Evolutionary conservation across 2,797 vertebrate species (phyloP).

Genomic region (Danio tinwini): DNA sequence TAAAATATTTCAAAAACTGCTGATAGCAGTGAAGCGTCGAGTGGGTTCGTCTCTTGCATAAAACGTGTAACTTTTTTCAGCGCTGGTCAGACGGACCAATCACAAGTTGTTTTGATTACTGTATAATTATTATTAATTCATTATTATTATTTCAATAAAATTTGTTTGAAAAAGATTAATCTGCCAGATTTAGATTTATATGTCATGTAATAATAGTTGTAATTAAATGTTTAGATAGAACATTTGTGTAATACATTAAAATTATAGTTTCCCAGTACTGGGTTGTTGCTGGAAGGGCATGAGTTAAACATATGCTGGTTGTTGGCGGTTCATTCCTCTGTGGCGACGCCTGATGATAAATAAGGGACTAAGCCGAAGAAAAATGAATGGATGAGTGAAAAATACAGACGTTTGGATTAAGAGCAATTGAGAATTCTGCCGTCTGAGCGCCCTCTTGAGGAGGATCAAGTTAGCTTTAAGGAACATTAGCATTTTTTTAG

Average conservation of each 20-base stretch:
- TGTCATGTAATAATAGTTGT: not conserved
- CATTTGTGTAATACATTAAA: too few relatives aligned
- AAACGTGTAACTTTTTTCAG: not conserved
- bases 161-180: not conserved
- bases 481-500: not conserved
- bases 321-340: too few relatives aligned
- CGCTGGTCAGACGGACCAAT: not conserved
- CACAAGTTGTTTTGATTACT: not conserved
- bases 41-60: not conserved
- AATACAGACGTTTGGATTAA: not conserved
- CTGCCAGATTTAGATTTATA: not conserved
- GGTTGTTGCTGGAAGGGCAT: too few relatives aligned
- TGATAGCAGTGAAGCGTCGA: not conserved
- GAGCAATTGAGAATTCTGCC: not conserved
- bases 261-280: too few relatives aligned
- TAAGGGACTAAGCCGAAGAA: too few relatives aligned
- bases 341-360: too few relatives aligned
- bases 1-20: not conserved
- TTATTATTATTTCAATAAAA: too few relatives aligned
- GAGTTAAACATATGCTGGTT: too few relatives aligned
- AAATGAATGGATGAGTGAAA: too few relatives aligned
- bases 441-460: constrained; percentile 4
- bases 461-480: not conserved
- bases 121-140: too few relatives aligned
- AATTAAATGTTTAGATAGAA: not conserved